Conservation (phyloP, 1,140 invertebrate genomes). For the Drosophila pallidifrons region DNA sequence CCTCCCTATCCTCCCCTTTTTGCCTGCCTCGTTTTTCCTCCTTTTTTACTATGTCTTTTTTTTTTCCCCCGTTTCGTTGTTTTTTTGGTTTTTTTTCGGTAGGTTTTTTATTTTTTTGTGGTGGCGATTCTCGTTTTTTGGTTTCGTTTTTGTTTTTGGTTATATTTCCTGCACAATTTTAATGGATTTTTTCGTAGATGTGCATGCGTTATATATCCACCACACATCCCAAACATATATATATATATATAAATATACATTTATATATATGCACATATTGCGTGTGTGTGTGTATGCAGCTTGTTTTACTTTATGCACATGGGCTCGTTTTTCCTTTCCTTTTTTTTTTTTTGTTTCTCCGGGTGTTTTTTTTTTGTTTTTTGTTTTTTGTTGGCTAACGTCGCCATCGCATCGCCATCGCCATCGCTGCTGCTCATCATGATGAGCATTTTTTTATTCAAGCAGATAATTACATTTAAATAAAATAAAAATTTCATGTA, state of each 20-base stretch:
- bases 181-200: conserved; percentile 71
- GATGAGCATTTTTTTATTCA: conserved; percentile 83
- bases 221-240: neutral
- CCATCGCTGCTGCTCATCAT: conserved; percentile 64
- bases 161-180: conserved; percentile 81
- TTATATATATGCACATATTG: neutral
- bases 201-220: conserved; percentile 22
- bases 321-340: conserved; percentile 33
- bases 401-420: conserved; percentile 9
- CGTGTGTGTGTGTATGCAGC: conserved; percentile 34
- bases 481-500: conserved; percentile 84
- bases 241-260: conserved; percentile 5
- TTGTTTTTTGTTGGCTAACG: conserved; percentile 15
- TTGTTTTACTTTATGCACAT: conserved; percentile 66
- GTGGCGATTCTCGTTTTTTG: conserved; percentile 29
- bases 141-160: conserved; percentile 53
- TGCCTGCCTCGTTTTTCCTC: neutral
- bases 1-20: neutral
- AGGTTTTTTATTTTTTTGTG: conserved; percentile 28
- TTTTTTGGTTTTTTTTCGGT: neutral
- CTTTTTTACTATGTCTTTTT: neutral
- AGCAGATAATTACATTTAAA: conserved; percentile 84
- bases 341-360: conserved; percentile 21
- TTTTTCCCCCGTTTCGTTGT: no score
- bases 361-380: conserved; percentile 13